A percentile compares a stretch with the other conserved stretches of the same genome.
Conservation (phyloP, 2,888 invertebrate genomes). For the Drosophila borealis region DNA sequence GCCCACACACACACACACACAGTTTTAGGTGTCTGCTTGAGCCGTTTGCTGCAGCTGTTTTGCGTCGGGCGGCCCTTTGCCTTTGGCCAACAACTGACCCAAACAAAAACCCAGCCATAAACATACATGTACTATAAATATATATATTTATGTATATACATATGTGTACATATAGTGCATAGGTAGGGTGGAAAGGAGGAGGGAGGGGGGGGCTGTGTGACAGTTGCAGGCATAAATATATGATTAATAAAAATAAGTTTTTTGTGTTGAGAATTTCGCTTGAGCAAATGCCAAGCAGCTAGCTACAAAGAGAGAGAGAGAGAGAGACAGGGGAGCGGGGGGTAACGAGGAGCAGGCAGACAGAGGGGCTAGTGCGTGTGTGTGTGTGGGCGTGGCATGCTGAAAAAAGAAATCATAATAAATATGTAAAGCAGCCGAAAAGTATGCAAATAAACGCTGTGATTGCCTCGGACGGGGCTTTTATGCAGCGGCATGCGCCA, state of each 20-base stretch:
- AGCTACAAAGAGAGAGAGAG: neutral
- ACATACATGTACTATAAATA: slow-evolving; percentile 1
- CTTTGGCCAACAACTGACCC: slow-evolving; percentile 45
- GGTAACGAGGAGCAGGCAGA: too few relatives aligned
- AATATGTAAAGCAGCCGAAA: slow-evolving; percentile 69
- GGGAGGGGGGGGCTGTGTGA: slow-evolving; percentile 6
- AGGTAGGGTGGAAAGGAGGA: neutral
- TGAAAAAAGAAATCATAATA: slow-evolving; percentile 55
- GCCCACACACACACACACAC: neutral
- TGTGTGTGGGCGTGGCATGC: slow-evolving; percentile 4
- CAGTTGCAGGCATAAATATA: slow-evolving; percentile 65
- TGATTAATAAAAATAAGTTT: slow-evolving; percentile 72
- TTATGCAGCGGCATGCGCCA: slow-evolving; percentile 59
- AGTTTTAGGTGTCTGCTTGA: slow-evolving; percentile 50
- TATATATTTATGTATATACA: neutral
- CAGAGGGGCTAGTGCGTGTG: too few relatives aligned
- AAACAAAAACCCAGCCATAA: slow-evolving; percentile 28
- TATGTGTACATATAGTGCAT: neutral
- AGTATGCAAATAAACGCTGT: slow-evolving; percentile 73
- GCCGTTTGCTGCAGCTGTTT: slow-evolving; percentile 38
- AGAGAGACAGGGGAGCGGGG: neutral
- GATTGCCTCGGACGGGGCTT: slow-evolving; percentile 55
- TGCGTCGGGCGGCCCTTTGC: neutral
- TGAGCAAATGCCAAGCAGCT: slow-evolving; percentile 26
- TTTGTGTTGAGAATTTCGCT: slow-evolving; percentile 9